These are phyloP conservation scores for Erythrolamprus reginae DNA, from an alignment of 2,113 vertebrate genomes.

Conservation along the genomic window DNA sequence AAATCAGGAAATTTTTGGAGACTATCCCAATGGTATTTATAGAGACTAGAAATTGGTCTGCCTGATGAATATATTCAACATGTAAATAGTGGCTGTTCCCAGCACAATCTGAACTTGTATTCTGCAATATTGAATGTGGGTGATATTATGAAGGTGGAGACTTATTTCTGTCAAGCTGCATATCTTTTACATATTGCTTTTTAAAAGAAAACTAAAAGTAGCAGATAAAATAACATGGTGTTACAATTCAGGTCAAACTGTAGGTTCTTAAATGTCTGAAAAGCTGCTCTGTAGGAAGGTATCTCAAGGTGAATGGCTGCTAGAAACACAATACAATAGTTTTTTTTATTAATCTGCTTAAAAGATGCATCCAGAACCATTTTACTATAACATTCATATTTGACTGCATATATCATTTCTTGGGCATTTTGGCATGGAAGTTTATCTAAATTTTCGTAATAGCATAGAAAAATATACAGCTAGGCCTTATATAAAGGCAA, in stretches of 20 bases:
- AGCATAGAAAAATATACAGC: neutral
- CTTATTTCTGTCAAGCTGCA: neutral
- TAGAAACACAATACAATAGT: neutral
- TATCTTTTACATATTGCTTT: neutral
- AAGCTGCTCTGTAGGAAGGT: neutral
- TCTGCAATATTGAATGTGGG: neutral
- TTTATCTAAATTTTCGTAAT: neutral
- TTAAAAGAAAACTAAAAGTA: neutral
- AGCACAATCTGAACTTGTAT: conserved; percentile 50
- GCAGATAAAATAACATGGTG: neutral
- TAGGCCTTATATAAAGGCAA: neutral
- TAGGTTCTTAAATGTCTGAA: neutral
- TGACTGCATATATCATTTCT: neutral
- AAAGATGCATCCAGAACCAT: neutral
- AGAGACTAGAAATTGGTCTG: conserved; percentile 54
- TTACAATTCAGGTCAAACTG: neutral
- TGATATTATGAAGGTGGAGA: neutral
- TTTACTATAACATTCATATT: neutral
- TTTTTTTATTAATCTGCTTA: neutral
- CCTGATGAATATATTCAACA: conserved; percentile 37
- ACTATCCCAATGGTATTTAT: conserved; percentile 51
- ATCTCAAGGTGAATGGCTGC: neutral
- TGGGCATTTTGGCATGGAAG: neutral
- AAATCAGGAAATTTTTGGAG: conserved; percentile 53
- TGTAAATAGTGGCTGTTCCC: conserved; percentile 53